Base-by-base conservation (phyloP, 2,888 invertebrate genomes). In the Balanococcus diminutus region DNA sequence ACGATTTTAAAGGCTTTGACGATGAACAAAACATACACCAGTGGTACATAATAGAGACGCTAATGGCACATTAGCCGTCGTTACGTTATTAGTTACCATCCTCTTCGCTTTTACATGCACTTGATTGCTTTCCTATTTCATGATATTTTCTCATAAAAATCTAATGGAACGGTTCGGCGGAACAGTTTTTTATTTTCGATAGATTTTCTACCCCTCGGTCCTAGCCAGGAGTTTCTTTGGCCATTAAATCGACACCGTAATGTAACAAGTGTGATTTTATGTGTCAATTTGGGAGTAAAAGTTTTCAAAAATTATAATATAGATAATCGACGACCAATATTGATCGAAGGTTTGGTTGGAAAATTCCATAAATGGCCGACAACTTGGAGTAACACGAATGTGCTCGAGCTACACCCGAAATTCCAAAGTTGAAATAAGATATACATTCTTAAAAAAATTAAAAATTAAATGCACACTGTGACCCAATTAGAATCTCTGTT, bases 1-100 rank as follows among this genome's bases (percentile, higher is more conserved):
- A 79, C 75, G 9, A 79, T 79, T 72, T 72, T 72, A 79, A 79
- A 79, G 75, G 75, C 36, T 79, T 79, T 72, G 72, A 72, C 75
- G 19, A n/a, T 3, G 75, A 79, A 79, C 75, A 79, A 79, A 79
- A 79, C 75, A 79, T 25, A 79, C 32, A 79, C 72, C 75, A 28
- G 25, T 79, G 75, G 75, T 79, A 79, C 75, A 83, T 61, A 83
- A 83, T 83, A 83, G 83, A 83, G 56, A 36, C 83, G 83, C 83
- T 83, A 83, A 83, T 83, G 83, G 83, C 51, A 56, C 83, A 83
- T 83, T 83, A 83, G 83, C 83, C 61, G 51, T 79, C 36, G 75
- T 79, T 79, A 79, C 36, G 75, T 79, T 79, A 79, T 79, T 79
- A 79, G 75, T 79, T 32, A 36, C 36, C 32, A 79, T 79, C 75